Evolutionary conservation across 2,113 vertebrate species (phyloP).

Genomic region (Sitta europaea): DNA sequence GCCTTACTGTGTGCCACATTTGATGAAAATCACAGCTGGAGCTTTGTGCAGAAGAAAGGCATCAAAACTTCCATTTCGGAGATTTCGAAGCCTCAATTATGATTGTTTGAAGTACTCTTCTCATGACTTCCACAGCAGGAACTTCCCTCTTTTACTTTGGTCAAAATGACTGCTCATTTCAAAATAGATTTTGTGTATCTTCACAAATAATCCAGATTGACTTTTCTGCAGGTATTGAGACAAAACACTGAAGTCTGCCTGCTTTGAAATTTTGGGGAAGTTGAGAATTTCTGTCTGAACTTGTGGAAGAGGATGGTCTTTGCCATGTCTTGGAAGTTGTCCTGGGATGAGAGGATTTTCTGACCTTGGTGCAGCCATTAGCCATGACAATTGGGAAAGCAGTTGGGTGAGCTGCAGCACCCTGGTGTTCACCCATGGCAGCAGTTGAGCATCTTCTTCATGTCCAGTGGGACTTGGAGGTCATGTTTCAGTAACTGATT

Average conservation of each 20-base stretch:
- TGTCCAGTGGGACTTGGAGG: neutral
- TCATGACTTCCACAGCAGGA: neutral
- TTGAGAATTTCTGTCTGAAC: neutral
- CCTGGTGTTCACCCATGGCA: fast-evolving
- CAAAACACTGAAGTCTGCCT: neutral
- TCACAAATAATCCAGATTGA: neutral
- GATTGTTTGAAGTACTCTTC: neutral
- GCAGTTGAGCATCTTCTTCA: neutral
- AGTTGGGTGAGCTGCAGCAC: neutral
- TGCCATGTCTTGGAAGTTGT: neutral
- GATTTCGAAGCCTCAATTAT: neutral
- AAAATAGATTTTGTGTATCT: neutral
- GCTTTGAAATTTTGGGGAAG: neutral
- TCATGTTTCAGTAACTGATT: neutral
- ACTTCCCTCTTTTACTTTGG: neutral
- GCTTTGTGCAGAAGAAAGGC: neutral
- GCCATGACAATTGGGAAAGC: neutral
- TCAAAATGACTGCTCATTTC: neutral
- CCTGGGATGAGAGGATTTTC: neutral
- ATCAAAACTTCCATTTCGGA: neutral
- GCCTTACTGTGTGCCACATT: neutral
- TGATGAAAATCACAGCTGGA: neutral
- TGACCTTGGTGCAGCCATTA: neutral
- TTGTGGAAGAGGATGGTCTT: neutral
- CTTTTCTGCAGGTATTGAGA: neutral